Evolutionary conservation across 2,797 vertebrate genomes (phyloP).

Genomic region (Melanotaenia boesemani): DNA sequence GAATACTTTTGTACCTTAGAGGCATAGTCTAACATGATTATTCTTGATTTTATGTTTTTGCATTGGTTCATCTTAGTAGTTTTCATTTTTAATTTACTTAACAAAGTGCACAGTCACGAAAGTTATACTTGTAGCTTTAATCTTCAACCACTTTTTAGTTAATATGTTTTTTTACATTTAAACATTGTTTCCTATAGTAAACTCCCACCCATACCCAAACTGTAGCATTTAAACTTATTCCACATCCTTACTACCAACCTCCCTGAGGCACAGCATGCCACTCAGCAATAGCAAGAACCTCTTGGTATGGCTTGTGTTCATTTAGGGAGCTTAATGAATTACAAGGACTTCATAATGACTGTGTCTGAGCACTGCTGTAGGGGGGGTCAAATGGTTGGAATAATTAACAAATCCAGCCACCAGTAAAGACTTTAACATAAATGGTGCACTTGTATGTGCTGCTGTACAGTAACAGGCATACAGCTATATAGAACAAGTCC

Average conservation of each 20-base stretch:
- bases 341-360: conserved; percentile 75
- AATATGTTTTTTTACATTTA: neutral
- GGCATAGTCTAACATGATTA: neutral
- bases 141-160: neutral
- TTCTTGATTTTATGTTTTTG: neutral
- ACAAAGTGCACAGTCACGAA: neutral
- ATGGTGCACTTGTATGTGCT: conserved; percentile 43
- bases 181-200: conserved; percentile 6
- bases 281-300: conserved; percentile 49
- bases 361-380: conserved; percentile 61
- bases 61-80: neutral
- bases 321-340: conserved; percentile 79
- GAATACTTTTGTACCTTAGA: neutral
- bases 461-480: conserved; percentile 26
- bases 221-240: conserved; percentile 50
- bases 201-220: conserved; percentile 25
- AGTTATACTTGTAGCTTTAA: neutral
- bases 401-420: conserved; percentile 75
- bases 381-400: conserved; percentile 72
- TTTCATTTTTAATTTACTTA: conserved; percentile 1
- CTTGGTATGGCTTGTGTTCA: conserved; percentile 69
- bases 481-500: conserved; percentile 31
- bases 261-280: conserved; percentile 47
- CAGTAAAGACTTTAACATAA: conserved; percentile 57
- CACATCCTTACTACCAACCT: conserved; percentile 55